Evolutionary conservation across 2,888 invertebrate genomes (phyloP), one percentile per base, ranked within the genome.

Genomic region (Coecobrya sp.): DNA sequence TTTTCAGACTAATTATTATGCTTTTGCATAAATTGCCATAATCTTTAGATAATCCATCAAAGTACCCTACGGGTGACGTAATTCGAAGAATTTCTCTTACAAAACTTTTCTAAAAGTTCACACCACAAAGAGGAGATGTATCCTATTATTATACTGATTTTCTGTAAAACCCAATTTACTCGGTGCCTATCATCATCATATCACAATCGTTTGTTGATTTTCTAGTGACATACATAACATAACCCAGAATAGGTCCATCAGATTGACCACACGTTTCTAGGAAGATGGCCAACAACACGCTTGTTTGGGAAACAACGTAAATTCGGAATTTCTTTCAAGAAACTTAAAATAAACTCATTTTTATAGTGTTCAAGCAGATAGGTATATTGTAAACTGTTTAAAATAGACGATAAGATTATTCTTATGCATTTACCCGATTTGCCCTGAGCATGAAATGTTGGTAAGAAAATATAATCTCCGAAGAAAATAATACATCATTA

Each of bases 1-100:
- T 36, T 36, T 36, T 36, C 3, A 36, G 7, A 16, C 5, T 70
- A 70, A 70, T 70, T 70, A 19, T 36, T 42, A 19, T 42, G 42
- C 7, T 36, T 42, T 8, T 19, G 19, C 42, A 55, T 25, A 59
- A 76, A 86, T 76, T 86, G 22, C 86, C 30, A 49, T 49, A 86
- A 86, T 73, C 86, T 76, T 10, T 45, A 52, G 59, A 79, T 79
- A 70, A 62, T 79, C 62, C 62, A 59, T 59, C 59, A 87, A 76
- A 86, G 11, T 62, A 13, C 68, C 49, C 16, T 19, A 70, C 1
- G 22, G 73, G 19, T 45, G 45, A 42, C 73, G 25, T 45, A n/a
- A 45, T 45, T 73, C 73, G 45, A 22, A 22, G 45, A 22, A 22
- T 22, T 30, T 73, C 22, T 45, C 8, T 5, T 70, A 2, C 42